These are phyloP conservation scores for Plutella xylostella DNA, from an alignment of 2,888 invertebrate genomes.

Conservation along the genomic window DNA sequence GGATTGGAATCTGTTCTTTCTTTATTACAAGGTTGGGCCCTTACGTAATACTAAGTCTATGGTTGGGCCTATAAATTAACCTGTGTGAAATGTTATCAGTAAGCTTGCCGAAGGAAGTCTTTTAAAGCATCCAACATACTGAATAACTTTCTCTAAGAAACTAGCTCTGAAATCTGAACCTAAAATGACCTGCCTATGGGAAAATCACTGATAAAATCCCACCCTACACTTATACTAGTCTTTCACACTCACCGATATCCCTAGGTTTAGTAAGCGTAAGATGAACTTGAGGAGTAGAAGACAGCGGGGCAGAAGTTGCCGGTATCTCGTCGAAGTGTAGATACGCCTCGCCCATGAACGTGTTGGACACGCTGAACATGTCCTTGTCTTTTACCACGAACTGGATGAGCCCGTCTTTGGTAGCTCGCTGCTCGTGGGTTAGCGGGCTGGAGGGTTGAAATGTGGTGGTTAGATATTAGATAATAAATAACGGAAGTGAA, in stretches of 20 bases:
- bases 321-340: slow-evolving; percentile 83
- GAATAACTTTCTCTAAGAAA: neutral
- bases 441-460: slow-evolving; percentile 66
- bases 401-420: slow-evolving; percentile 79
- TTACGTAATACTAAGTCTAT: too few relatives aligned
- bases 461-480: too few relatives aligned
- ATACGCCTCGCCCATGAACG: slow-evolving; percentile 96
- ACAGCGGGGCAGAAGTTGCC: slow-evolving; percentile 69
- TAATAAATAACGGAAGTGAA: too few relatives aligned
- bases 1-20: too few relatives aligned
- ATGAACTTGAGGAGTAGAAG: slow-evolving; percentile 77
- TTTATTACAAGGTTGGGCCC: too few relatives aligned
- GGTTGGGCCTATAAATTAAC: too few relatives aligned
- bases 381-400: slow-evolving; percentile 98
- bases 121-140: too few relatives aligned
- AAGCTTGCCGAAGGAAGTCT: too few relatives aligned
- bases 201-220: too few relatives aligned
- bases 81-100: too few relatives aligned
- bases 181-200: neutral
- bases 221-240: too few relatives aligned
- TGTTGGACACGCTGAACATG: slow-evolving; percentile 89
- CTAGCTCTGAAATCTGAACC: neutral
- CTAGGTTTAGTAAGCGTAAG: slow-evolving; percentile 78
- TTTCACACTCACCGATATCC: slow-evolving; percentile 66
- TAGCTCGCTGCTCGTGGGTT: slow-evolving; percentile 76